phyloP scores from a whole-genome alignment of 2,113 vertebrate species.

The Cromileptes altivelis region DNA sequence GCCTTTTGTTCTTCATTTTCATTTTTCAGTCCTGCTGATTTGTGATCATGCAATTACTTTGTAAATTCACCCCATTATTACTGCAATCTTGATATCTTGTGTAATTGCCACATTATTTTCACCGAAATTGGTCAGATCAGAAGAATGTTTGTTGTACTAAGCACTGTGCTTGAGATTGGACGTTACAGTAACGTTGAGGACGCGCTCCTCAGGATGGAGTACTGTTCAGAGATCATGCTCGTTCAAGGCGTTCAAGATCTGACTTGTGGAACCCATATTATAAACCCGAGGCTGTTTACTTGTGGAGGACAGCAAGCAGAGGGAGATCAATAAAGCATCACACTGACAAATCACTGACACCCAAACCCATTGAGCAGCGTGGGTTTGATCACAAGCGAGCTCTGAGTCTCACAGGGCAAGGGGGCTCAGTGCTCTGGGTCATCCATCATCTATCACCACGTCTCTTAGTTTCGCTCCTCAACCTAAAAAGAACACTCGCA shows the following conservation, averaged over 20 bases:
- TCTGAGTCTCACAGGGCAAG: slow-evolving; percentile 3
- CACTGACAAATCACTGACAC: slow-evolving; percentile 41
- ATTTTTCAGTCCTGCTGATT: too few species aligned
- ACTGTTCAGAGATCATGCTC: neutral
- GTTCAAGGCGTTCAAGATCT: neutral
- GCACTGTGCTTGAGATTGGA: neutral
- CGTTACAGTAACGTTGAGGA: neutral
- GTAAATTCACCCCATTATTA: neutral
- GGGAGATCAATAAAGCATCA: slow-evolving; percentile 47
- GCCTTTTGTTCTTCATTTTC: neutral
- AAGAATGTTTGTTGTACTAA: neutral
- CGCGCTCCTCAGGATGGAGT: neutral
- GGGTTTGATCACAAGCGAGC: slow-evolving; percentile 14
- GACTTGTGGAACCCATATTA: neutral
- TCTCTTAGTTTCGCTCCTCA: slow-evolving; percentile 39
- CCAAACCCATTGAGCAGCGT: slow-evolving; percentile 26
- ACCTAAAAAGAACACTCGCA: slow-evolving; percentile 52
- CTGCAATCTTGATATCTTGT: neutral
- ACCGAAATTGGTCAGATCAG: neutral
- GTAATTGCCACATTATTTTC: neutral
- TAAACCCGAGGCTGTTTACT: slow-evolving; percentile 23
- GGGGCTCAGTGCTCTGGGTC: slow-evolving; percentile 19
- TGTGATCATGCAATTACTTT: neutral
- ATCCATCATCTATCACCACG: slow-evolving; percentile 43
- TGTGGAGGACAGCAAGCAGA: neutral